A percentile compares a stretch with the other conserved stretches of the same genome.
Conservation (phyloP, 2,113 vertebrate genomes). For the Mus spicilegus region DNA sequence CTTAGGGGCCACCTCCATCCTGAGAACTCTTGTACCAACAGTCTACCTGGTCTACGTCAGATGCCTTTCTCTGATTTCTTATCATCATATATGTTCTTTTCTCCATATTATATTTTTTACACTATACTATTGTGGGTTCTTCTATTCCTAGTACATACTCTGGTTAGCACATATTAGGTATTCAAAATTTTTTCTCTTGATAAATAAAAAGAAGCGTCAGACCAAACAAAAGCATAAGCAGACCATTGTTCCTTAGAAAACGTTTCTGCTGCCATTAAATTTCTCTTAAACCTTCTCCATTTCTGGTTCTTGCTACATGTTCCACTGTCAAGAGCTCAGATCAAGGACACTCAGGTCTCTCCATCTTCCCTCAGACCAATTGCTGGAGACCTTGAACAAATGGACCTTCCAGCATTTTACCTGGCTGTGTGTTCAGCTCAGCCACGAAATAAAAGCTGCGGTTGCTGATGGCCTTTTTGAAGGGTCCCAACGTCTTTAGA, state of each 20-base stretch:
- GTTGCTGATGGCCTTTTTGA: conserved; percentile 45
- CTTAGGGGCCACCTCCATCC: background rate
- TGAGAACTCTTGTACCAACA: background rate
- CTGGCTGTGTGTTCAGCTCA: background rate
- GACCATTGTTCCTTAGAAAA: background rate
- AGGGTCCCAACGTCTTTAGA: conserved; percentile 25
- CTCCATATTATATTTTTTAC: background rate
- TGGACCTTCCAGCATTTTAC: conserved; percentile 2
- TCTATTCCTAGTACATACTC: background rate
- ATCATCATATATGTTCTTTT: background rate
- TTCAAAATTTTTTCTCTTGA: background rate
- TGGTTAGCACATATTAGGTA: background rate
- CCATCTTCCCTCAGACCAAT: background rate
- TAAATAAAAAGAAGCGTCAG: background rate
- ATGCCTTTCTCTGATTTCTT: background rate
- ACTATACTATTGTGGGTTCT: conserved; percentile 3
- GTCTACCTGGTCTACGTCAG: background rate
- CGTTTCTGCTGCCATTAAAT: background rate
- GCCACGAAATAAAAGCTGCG: conserved; percentile 6
- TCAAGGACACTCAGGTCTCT: background rate
- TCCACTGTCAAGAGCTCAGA: background rate
- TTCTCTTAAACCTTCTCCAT: background rate
- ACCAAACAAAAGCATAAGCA: background rate
- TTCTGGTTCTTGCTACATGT: conserved; percentile 17
- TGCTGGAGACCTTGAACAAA: conserved; percentile 27